Percentiles rank a stretch among this genome's conserved stretches.
phyloP scores from a whole-genome alignment of 2,888 invertebrate species.

The Synanthedon vespiformis region DNA sequence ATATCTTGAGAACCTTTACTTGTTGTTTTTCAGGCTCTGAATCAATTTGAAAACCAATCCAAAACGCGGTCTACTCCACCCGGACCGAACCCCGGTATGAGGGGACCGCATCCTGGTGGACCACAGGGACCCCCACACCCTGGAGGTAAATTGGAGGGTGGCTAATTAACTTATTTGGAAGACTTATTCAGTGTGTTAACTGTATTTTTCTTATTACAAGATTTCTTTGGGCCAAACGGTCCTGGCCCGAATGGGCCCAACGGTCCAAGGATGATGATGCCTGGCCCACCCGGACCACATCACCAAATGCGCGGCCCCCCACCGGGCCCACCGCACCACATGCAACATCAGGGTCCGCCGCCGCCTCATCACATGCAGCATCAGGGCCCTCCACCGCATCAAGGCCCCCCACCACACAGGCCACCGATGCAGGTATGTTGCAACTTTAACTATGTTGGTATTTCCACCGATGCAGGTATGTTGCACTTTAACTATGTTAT shows the following conservation, averaged over 20 bases:
- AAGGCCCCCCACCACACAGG: slow-evolving; percentile 68
- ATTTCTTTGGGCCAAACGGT: slow-evolving; percentile 62
- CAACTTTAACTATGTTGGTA: too few species aligned
- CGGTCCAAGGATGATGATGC: slow-evolving; percentile 55
- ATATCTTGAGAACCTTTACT: too few species aligned
- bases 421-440: slow-evolving; percentile 69
- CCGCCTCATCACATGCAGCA: slow-evolving; percentile 54
- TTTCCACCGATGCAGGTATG: too few species aligned
- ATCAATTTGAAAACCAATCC: slow-evolving; percentile 92
- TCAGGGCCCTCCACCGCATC: slow-evolving; percentile 68
- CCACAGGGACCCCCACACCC: slow-evolving; percentile 72
- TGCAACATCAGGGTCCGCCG: slow-evolving; percentile 59
- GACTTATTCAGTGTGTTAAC: too few species aligned
- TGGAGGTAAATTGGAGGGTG: slow-evolving; percentile 45
- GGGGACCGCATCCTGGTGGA: slow-evolving; percentile 73
- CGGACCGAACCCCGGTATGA: slow-evolving; percentile 72
- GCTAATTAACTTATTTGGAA: neutral
- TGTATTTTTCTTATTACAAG: slow-evolving; percentile 15
- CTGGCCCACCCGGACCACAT: slow-evolving; percentile 38
- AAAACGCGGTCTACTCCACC: slow-evolving; percentile 89
- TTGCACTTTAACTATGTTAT: too few species aligned
- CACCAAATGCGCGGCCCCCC: slow-evolving; percentile 57
- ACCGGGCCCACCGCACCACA: slow-evolving; percentile 49
- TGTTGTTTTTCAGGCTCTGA: slow-evolving; percentile 60
- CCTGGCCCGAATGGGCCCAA: slow-evolving; percentile 62